Base-by-base conservation (phyloP, 2,888 invertebrate genomes). In the Laspeyria flexula region DNA sequence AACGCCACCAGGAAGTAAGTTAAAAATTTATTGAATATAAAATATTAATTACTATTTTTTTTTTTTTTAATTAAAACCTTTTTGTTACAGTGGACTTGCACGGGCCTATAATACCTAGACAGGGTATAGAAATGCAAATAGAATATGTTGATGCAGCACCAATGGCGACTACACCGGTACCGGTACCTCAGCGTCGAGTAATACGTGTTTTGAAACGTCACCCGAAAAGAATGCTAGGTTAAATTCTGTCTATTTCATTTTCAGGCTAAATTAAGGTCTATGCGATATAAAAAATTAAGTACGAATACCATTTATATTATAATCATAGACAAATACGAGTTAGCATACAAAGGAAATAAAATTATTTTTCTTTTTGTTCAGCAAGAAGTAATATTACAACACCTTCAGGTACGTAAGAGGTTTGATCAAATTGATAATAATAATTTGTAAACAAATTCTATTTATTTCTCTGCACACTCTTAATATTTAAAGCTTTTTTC, bases 91-190 rank as follows among this genome's bases (percentile, higher is more conserved):
- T 64, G 9, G 60, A 75, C 1, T 81, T 86, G 54, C 89, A 89
- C 85, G 85, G 49, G 73, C 73, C 12, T 25, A 25, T n/a, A n/a
- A n/a, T 25, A 25, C 25, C 25, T 25, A 25, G 7, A 1, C 25
- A 25, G 38, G 4, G 10, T 9, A 65, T 90, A 29, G 86, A 90
- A 73, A 51, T 90, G 29, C 82, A 89, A 59, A 55, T 89, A 9
- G 83, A 89, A 52, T 56, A 83, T 18, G 67, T 68, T 10, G 59
- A 46, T 4, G 31, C 13, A 16, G 13, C 27, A 10, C 9, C 15
- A 16, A 30, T 42, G 11, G 29, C 11, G 1, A 13, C 31, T 13
- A 7, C 43, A 34, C 1, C 40, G 29, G 3, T n/a, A 29, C 6
- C 16, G 23, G 30, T 51, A 27, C 35, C 55, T 4, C 43, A 43